Base-by-base conservation (phyloP, 2,888 invertebrate species). In the Ecliptopera silaceata region DNA sequence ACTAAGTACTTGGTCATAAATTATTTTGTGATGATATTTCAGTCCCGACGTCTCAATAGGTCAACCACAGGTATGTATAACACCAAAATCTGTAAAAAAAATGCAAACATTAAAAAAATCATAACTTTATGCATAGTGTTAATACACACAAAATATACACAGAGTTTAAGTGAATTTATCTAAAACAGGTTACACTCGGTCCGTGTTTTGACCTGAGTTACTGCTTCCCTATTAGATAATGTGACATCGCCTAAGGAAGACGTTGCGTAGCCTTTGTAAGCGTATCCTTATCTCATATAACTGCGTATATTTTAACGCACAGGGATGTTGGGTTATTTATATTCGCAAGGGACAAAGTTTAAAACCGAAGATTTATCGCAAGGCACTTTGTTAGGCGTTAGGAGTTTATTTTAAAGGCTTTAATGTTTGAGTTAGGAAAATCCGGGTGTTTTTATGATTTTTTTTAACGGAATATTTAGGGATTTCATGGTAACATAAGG, bases 301-400 rank as follows among this genome's bases (percentile, higher is more conserved):
- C 70, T 72, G 73, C 76, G 81, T 79, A 80, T 52, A 59, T 78
- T 81, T 78, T 76, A 83, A 84, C 80, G 82, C 81, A 80, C 78
- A 77, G 80, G 74, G 79, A 74, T 77, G 75, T 80, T 77, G 75
- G 70, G 72, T 71, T 77, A 86, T 88, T 88, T 88, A 89, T 86
- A 80, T 80, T 75, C 76, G 65, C 73, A 55, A 68, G 71, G 72
- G 65, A 78, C 78, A 64, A 77, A 80, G 79, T 80, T 84, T 78
- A 75, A 79, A 82, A 81, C 76, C 64, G 69, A 72, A 84, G 83
- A 87, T 87, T 86, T 86, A 88, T 88, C 81, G 81, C 71, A 63
- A 73, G 69, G 69, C 76, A 71, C 73, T 76, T 71, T 59, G 63
- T 64, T 70, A 62, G 15, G 36, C 36, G 71, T 42, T 26, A 39